Evolutionary conservation across 2,888 invertebrate genomes (phyloP), one percentile per base, ranked within the genome.

Genomic region (Hydrotaea diabolus): DNA sequence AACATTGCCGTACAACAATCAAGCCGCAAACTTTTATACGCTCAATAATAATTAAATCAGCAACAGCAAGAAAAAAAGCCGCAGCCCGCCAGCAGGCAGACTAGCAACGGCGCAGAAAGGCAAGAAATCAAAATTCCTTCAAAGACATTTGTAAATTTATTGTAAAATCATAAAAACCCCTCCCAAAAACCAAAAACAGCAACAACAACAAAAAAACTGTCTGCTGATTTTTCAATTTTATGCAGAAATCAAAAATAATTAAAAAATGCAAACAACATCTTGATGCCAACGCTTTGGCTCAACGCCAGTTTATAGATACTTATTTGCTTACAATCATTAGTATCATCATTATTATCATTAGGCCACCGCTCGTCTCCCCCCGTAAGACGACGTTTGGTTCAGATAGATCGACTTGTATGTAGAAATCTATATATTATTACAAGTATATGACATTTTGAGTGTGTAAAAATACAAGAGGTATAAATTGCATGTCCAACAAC

Each of bases 231-330:
- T 69, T 74, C 78, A 78, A 79, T 82, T 79, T 82, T 80, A 80
- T 85, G 85, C 82, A 85, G 77, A 85, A 85, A 85, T 85, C 85
- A 85, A 85, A 85, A 85, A 85, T 85, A 85, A 85, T 85, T 82
- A 80, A 77, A 82, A 82, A 55, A 26, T 31, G 21, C 55, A 55
- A 79, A 66, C 62, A 75, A 71, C 46, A 75, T 79, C 66, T 77
- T 71, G 76, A 74, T 82, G 78, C 75, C 71, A 76, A 72, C 66
- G 76, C 82, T 85, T 79, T 85, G 85, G 85, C 85, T 73, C 64
- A 73, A 55, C 79, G 85, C 85, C 85, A 85, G 82, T 80, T 85
- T 85, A 85, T 82, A 85, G 85, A 85, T 82, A 80, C 74, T 85
- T 82, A 85, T 85, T 85, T 85, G 82, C 69, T 46, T 69, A 46